Conservation (phyloP, 2,797 vertebrate genomes). For the Sebastes alutus region DNA sequence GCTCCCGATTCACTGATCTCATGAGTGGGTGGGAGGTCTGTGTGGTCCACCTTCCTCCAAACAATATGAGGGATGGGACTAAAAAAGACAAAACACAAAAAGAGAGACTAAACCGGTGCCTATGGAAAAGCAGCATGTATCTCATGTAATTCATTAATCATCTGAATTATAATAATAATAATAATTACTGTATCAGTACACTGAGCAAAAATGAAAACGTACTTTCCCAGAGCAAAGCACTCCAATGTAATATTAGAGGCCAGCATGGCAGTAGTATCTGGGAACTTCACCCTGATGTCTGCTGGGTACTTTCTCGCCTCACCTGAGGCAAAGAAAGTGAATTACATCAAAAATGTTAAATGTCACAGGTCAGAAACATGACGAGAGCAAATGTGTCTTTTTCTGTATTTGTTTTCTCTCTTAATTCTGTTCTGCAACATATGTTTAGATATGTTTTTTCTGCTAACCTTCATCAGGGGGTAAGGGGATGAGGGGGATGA, state of each 20-base stretch:
- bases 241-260: conserved; percentile 95
- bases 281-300: conserved; percentile 93
- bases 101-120: neutral
- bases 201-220: conserved; percentile 58
- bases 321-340: conserved; percentile 70
- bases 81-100: neutral
- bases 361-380: neutral
- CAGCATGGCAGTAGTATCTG: conserved; percentile 90
- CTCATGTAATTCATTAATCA: neutral
- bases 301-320: conserved; percentile 92
- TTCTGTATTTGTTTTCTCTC: neutral
- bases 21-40: conserved; percentile 90
- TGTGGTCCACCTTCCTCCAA: conserved; percentile 92
- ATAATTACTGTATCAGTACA: neutral
- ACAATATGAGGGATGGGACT: conserved; percentile 96
- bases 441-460: conserved; percentile 48
- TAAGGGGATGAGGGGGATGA: conserved; percentile 91
- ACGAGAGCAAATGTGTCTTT: neutral
- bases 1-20: conserved; percentile 94
- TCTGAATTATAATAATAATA: no score
- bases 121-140: neutral
- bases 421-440: neutral
- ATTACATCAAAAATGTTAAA: neutral
- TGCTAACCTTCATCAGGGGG: conserved; percentile 88
- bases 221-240: conserved; percentile 99